Base-by-base conservation (phyloP, 2,888 invertebrate species). In the Epinotia bilunana region DNA sequence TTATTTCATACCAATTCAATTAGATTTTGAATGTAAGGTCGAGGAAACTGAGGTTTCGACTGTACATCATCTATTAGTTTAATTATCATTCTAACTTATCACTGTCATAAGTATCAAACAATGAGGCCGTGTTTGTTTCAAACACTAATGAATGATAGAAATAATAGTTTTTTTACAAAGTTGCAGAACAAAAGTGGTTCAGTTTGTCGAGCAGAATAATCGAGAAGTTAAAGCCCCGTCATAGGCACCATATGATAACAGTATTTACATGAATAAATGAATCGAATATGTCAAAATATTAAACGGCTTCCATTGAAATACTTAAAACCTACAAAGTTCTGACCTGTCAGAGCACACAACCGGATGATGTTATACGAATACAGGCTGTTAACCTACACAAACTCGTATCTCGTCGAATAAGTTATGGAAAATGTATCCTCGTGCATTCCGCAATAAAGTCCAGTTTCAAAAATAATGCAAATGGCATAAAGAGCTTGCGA, bases 281-380 rank as follows among this genome's bases (percentile, higher is more conserved):
- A 33, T 28, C 23, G 61, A 13, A 61, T 12, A 3, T 18, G 46
- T 61, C 6, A 49, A 70, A 61, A 23, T 70, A 61, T 53, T 70
- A 23, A 69, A 70, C 18, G n/a, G 46, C 18, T 49, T 49, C 49
- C 61, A 73, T 53, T 67, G 61, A 49, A 70, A 69, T 63, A n/a
- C n/a, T n/a, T n/a, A 65, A 70, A 62, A 72, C 62, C 67, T 72
- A 70, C 65, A 67, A 43, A 55, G 43, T 28, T 67, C 53, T 55
- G 72, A 57, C 55, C 55, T 20, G 57, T 64, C 65, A 58, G 49
- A 65, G 57, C 49, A 60, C 12, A 69, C 69, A 46, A 60, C 60
- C 58, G 58, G 55, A 63, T 20, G 60, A 74, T 60, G 58, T 70
- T 60, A 71, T 74, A 64, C 60, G 28, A 74, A 65, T 46, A n/a